Evolutionary conservation across 2,113 vertebrate species (phyloP), one percentile per base, ranked within the genome.

Genomic region (Lampris incognitus): DNA sequence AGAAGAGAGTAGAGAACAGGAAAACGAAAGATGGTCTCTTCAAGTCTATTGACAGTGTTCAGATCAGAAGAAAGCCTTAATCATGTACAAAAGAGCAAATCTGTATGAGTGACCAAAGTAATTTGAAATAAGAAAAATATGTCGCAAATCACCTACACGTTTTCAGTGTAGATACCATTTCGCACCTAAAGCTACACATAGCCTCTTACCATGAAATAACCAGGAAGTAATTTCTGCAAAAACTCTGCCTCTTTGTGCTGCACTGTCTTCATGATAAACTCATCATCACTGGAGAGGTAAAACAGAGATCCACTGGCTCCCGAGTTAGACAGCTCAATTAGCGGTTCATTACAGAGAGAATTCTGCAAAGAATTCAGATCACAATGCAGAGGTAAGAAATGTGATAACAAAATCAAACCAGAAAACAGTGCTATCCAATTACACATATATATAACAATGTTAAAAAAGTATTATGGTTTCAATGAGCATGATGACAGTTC

Each of bases 231-330:
- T 85, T 98, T 98, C 92, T 98, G 97, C 49, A 99, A 80, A 89
- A 99, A 99, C 84, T 98, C 98, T 0, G 97, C 97, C 84, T 98
- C 98, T 89, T 99, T 99, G 93, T 98, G 96, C 85, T 98, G 97
- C 64, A 98, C 97, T 0, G 97, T 99, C 85, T 99, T 99, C 78
- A 99, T 97, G 82, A 99, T 98, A 81, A 96, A 99, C 70, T 98
- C 97, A 0, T 99, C 98, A 1, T 99, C 97, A 0, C 94, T 93
- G 66, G 97, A 97, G 9, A 99, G 94, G 1, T 98, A 99, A 92
- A 99, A 99, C 1, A 99, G 87, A 6, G 98, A 99, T 0, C 98
- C 98, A 0, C 97, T 98, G 73, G 97, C 98, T 0, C 98, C 98
- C 0, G 98, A 95, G 89, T 94, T 99, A 1, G 94, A 97, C 5